Percentiles rank a stretch among this genome's conserved stretches.
Evolutionary conservation across 2,113 vertebrate genomes (phyloP).

Genomic region (Ascaphus truei): DNA sequence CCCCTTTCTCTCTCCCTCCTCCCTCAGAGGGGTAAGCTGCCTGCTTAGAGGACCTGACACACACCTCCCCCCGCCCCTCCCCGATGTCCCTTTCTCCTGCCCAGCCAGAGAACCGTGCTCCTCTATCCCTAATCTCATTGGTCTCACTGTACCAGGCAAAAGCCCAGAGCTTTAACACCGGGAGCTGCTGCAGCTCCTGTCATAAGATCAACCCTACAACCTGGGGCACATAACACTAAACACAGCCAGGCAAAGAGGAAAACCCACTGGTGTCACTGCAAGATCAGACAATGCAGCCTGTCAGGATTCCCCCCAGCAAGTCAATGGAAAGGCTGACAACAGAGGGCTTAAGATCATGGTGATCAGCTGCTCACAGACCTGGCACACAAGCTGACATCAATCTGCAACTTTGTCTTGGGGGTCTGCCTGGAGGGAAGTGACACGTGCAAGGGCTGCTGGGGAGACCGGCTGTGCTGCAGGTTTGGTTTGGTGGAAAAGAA

Average conservation of each 20-base stretch:
- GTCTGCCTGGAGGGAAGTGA: background rate
- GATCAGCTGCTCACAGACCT: background rate
- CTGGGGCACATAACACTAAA: background rate
- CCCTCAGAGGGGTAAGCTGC: background rate
- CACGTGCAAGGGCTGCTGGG: background rate
- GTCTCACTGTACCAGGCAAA: background rate
- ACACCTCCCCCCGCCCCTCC: conserved; percentile 9
- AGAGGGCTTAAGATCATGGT: too few species aligned
- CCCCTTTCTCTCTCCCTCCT: background rate
- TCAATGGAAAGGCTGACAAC: background rate
- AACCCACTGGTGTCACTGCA: background rate
- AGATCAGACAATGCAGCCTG: background rate
- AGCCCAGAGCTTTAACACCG: background rate
- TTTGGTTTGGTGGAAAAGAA: background rate
- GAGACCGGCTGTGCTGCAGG: background rate
- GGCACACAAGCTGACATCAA: background rate
- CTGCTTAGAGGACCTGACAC: conserved; percentile 13
- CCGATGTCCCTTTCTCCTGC: background rate
- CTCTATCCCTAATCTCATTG: conserved; percentile 22
- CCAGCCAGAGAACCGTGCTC: background rate
- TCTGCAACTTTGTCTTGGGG: background rate
- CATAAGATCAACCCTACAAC: background rate
- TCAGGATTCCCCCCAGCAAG: background rate
- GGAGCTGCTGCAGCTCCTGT: background rate
- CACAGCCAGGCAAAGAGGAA: background rate